Base-by-base conservation (phyloP, 2,113 vertebrate genomes). In the Holacanthus passer region DNA sequence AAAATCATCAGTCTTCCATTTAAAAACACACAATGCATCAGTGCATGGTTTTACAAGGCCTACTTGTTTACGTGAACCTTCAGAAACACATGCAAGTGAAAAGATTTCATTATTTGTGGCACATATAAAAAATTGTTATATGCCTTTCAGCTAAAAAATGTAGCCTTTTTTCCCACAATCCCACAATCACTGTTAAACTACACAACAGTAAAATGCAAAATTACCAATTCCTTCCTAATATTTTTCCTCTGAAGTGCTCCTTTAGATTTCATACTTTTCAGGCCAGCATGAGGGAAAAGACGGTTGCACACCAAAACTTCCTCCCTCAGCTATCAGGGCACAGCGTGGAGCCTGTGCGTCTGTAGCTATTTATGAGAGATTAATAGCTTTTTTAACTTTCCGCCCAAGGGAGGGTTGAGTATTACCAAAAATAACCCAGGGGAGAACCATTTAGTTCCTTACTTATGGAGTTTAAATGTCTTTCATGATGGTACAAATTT, bases 381-480 rank as follows among this genome's bases (percentile, higher is more conserved):
- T 59, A 79, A 88, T 83, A 32, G 58, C 45, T 81, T 72, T 86
- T 84, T 81, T 86, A 76, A 63, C 68, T 86, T 82, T 68, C 50
- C 73, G 77, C 66, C 56, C 13, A 20, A 19, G 62, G 74, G 78
- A 58, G 56, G 45, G 45, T 32, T 82, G 39, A 56, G 59, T 73
- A 64, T 81, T 79, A 81, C 84, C 47, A 82, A 79, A 81, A 86
- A 85, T 67, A 73, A 77, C 78, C 70, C 63, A 52, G 14, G 62
- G 77, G 68, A 81, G 63, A 86, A 41, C 16, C 32, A 81, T 86
- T 90, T 84, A 86, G 62, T 62, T 79, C 37, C 39, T 70, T 83
- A 82, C 62, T 84, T 84, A 84, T 86, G 81, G 81, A 77, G 55
- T 84, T 84, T 74, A 84, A 72, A 88, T 81, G 68, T 76, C 62